phyloP scores from a whole-genome alignment of 2,888 invertebrate genomes.

The Mesopsocus fuscifrons region DNA sequence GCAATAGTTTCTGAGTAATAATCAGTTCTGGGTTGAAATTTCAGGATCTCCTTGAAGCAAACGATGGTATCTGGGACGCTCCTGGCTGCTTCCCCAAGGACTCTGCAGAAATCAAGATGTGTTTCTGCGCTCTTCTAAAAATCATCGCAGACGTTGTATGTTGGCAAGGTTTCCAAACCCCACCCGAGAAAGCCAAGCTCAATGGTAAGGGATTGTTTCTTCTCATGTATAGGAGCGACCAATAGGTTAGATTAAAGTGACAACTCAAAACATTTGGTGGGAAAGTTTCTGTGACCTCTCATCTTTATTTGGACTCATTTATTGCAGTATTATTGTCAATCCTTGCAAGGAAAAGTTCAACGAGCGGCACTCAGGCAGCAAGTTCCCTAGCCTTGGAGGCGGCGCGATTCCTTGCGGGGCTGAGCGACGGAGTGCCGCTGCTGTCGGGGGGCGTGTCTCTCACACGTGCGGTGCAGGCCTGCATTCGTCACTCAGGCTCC shows the following conservation, averaged over 20 bases:
- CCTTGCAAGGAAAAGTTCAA: constrained; percentile 14
- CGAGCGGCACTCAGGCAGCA: not conserved
- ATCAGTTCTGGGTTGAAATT: too few relatives aligned
- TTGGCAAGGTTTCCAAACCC: constrained; percentile 30
- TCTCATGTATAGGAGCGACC: too few relatives aligned
- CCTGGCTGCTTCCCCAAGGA: constrained; percentile 33
- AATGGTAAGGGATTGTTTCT: constrained; percentile 16
- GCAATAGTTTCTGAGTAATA: too few relatives aligned
- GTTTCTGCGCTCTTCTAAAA: constrained; percentile 25
- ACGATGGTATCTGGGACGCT: constrained; percentile 35
- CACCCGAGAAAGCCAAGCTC: constrained; percentile 22
- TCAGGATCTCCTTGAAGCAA: constrained; percentile 27
- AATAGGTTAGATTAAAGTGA: too few relatives aligned
- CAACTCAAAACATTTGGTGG: too few relatives aligned
- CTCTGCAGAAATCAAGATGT: constrained; percentile 28
- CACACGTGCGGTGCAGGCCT: not conserved
- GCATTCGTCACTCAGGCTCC: not conserved
- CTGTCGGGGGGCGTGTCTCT: constrained; percentile 1
- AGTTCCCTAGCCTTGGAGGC: not conserved
- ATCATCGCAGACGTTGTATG: constrained; percentile 27
- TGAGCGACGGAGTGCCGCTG: not conserved
- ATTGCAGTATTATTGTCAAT: constrained; percentile 10
- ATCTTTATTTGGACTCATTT: not conserved
- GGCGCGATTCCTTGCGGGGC: not conserved
- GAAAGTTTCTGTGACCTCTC: too few relatives aligned